Conservation (phyloP, 2,113 vertebrate genomes). For the rabbit (Oryctolagus cuniculus) region mOryCun1.1 NC_091432.1:237213501-237214000, state of each 20-base stretch:
- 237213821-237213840: not conserved
- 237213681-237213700: not conserved
- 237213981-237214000: too few relatives aligned
- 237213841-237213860: too few relatives aligned
- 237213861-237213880: not conserved
- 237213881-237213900: not conserved
- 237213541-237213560: fast-evolving
- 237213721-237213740: not conserved
- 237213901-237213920: not conserved
- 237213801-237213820: not conserved
- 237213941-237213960: too few relatives aligned
- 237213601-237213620: fast-evolving
- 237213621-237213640: not conserved
- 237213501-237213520: not conserved
- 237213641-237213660: too few relatives aligned
- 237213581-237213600: fast-evolving
- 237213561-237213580: not conserved
- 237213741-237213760: not conserved
- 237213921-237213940: too few relatives aligned
- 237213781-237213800: not conserved
- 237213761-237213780: not conserved
- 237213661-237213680: not conserved
- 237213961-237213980: too few relatives aligned
- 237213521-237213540: not conserved
- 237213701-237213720: too few relatives aligned